A percentile compares a stretch with the other conserved stretches of the same genome.
Evolutionary conservation across 2,113 vertebrate genomes (phyloP).

Genomic region (Spea multiplicata): DNA sequence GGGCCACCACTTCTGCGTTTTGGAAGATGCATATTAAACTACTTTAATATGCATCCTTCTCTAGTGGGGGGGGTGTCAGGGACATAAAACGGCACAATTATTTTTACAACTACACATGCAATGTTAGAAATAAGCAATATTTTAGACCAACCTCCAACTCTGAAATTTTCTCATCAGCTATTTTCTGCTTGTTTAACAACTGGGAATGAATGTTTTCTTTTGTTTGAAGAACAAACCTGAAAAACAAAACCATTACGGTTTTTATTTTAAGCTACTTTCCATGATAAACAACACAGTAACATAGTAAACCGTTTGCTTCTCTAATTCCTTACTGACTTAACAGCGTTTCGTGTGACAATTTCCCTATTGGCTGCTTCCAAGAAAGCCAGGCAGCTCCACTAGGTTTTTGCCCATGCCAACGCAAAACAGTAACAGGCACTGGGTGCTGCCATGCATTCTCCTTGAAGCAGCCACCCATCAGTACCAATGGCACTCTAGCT

Average conservation of each 20-base stretch:
- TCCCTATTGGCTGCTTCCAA: too few relatives aligned
- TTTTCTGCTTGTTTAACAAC: conserved; percentile 86
- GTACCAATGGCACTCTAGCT: too few relatives aligned
- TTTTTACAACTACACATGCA: background rate
- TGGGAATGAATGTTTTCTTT: conserved; percentile 89
- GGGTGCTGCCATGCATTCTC: too few relatives aligned
- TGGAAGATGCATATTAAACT: too few relatives aligned
- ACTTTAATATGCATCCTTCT: too few relatives aligned
- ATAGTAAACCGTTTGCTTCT: background rate
- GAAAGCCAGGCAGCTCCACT: too few relatives aligned
- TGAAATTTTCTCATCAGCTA: conserved; percentile 93
- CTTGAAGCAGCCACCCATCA: too few relatives aligned
- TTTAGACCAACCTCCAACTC: conserved; percentile 84
- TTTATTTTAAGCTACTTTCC: background rate
- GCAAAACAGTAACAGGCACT: too few relatives aligned
- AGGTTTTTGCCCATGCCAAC: too few relatives aligned
- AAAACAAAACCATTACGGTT: conserved; percentile 43
- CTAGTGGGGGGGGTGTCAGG: too few relatives aligned
- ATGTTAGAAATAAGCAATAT: background rate
- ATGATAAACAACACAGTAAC: background rate
- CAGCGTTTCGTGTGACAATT: background rate
- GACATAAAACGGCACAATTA: background rate
- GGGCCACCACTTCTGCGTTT: too few relatives aligned
- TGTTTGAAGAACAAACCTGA: conserved; percentile 93
- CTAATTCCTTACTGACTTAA: background rate